These are phyloP conservation scores for Melinaea menophilus DNA, from an alignment of 2,888 invertebrate species.

Conservation along the genomic window DNA sequence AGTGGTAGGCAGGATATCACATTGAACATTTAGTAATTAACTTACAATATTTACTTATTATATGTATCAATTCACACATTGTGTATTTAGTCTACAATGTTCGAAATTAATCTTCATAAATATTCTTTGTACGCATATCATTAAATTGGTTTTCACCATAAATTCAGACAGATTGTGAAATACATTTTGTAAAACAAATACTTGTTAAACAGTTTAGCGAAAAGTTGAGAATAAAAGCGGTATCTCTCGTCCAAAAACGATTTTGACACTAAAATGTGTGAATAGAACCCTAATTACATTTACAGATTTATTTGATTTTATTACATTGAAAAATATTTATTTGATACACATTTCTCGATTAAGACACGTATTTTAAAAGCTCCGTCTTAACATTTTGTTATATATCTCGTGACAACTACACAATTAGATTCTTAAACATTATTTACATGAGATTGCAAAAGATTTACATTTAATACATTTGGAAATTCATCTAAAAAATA, in stretches of 20 bases:
- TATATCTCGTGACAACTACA: constrained; percentile 11
- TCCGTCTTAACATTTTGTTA: constrained; percentile 18
- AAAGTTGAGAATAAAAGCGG: no score
- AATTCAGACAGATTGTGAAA: no score
- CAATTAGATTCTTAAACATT: constrained; percentile 5
- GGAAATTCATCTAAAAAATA: no score
- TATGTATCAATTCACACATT: constrained; percentile 26
- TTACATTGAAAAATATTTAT: constrained; percentile 22
- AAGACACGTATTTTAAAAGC: constrained; percentile 27
- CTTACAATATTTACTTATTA: constrained; percentile 38
- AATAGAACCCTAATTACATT: constrained; percentile 17
- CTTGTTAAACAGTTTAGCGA: no score
- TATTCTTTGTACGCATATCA: no score
- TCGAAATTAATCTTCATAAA: no score
- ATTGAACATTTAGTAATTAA: constrained; percentile 65
- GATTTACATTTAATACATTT: neutral
- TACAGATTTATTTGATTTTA: constrained; percentile 18
- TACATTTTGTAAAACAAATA: no score
- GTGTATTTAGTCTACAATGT: constrained; percentile 2
- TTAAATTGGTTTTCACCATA: no score
- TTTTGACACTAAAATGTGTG: constrained; percentile 19
- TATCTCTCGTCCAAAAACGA: neutral
- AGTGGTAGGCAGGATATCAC: constrained; percentile 76
- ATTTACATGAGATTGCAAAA: constrained; percentile 10
- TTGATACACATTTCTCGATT: constrained; percentile 23